Conservation (phyloP, 2,888 invertebrate genomes). For the Subacronicta megacephala region DNA sequence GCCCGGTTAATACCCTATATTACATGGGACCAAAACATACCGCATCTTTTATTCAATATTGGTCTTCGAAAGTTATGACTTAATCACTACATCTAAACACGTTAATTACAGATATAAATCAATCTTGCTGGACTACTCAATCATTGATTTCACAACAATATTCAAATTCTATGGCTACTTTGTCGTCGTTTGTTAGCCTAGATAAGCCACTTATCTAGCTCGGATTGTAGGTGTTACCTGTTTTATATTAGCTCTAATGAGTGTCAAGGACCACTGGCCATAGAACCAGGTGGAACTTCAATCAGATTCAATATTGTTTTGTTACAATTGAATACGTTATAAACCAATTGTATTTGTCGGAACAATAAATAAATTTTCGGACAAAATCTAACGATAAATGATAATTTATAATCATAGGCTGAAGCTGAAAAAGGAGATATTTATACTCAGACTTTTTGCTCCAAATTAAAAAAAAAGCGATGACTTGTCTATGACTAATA, state of each 20-base stretch:
- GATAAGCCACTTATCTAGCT: constrained; percentile 45
- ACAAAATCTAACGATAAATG: too few relatives aligned
- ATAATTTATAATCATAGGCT: too few relatives aligned
- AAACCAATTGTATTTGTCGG: too few relatives aligned
- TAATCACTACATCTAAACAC: neutral
- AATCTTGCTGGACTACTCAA: constrained; percentile 31
- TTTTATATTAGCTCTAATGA: constrained; percentile 22
- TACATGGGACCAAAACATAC: too few relatives aligned
- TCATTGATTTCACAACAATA: constrained; percentile 44
- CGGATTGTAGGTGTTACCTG: constrained; percentile 48
- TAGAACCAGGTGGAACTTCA: constrained; percentile 38
- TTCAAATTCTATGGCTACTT: constrained; percentile 46
- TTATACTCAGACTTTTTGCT: too few relatives aligned
- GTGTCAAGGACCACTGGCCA: constrained; percentile 45
- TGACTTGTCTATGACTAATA: too few relatives aligned
- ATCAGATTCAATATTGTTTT: constrained; percentile 10
- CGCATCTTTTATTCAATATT: too few relatives aligned
- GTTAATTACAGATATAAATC: constrained; percentile 12
- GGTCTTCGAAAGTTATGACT: neutral
- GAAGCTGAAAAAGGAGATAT: too few relatives aligned
- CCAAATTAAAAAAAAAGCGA: too few relatives aligned
- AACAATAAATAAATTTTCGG: too few relatives aligned
- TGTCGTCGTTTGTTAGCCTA: constrained; percentile 44
- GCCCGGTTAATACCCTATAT: too few relatives aligned
- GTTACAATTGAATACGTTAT: constrained; percentile 1